These are phyloP conservation scores for Epistrophe eligans DNA, from an alignment of 2,888 invertebrate genomes.

Conservation along the genomic window DNA sequence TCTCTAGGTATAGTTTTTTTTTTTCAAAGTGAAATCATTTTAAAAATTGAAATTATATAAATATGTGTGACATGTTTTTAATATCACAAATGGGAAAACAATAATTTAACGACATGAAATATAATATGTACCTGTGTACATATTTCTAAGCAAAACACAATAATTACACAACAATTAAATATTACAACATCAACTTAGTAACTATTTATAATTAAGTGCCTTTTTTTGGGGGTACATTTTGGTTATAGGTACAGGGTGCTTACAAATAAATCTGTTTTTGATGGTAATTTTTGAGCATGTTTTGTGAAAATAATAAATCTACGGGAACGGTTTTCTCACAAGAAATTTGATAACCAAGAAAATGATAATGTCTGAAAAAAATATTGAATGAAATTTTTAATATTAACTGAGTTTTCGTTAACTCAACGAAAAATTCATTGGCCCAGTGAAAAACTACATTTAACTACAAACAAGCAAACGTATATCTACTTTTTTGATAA, in stretches of 20 bases:
- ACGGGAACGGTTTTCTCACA: neutral
- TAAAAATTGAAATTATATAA: neutral
- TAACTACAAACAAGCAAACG: too few species aligned
- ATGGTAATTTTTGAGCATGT: neutral
- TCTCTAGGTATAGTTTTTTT: neutral
- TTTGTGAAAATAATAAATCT: neutral
- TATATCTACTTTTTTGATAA: too few species aligned
- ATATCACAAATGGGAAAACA: neutral
- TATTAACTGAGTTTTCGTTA: too few species aligned
- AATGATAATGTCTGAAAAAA: too few species aligned
- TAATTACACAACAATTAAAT: constrained; percentile 18
- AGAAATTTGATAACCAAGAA: too few species aligned
- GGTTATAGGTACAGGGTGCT: neutral
- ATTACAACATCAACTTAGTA: constrained; percentile 28
- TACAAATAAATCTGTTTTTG: neutral
- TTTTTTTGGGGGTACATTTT: neutral
- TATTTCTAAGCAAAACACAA: constrained; percentile 7
- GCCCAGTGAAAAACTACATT: too few species aligned
- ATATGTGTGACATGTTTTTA: neutral
- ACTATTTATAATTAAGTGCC: neutral
- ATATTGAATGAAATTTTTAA: too few species aligned
- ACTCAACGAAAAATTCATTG: too few species aligned
- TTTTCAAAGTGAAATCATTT: neutral
- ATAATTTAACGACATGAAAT: neutral
- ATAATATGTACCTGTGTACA: neutral